phyloP scores from a whole-genome alignment of 1,140 invertebrate genomes.

The Hermetia illucens region DNA sequence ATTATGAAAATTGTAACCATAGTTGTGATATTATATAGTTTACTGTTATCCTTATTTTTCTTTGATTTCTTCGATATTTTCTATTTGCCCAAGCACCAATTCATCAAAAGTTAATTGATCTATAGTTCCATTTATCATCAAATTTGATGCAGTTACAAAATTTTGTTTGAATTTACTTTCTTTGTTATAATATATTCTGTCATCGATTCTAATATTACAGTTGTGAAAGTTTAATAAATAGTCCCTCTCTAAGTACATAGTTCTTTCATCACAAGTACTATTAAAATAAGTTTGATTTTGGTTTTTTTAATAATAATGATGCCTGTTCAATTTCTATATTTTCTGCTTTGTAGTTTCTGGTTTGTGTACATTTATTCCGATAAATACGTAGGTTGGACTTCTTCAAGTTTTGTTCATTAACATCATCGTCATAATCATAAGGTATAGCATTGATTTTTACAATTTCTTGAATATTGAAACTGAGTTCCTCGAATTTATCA shows the following conservation, averaged over 20 bases:
- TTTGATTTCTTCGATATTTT: slow-evolving; percentile 2
- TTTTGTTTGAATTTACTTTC: neutral
- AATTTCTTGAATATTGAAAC: neutral
- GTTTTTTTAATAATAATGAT: slow-evolving; percentile 1
- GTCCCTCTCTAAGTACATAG: neutral
- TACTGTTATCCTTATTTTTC: neutral
- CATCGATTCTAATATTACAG: neutral
- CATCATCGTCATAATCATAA: neutral
- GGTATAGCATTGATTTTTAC: neutral
- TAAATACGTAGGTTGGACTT: slow-evolving; percentile 2
- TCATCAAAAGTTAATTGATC: neutral
- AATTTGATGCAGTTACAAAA: neutral
- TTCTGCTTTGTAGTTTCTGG: neutral
- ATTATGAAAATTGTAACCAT: neutral
- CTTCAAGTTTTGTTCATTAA: neutral
- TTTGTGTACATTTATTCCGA: neutral
- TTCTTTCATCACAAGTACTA: neutral
- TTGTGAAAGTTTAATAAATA: neutral
- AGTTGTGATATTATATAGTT: neutral
- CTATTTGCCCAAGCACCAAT: neutral
- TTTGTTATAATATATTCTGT: neutral
- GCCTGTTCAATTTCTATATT: neutral
- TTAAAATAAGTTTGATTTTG: neutral
- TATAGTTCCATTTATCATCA: neutral
- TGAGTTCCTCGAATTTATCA: neutral